Percentiles rank a stretch among this genome's conserved stretches.
These are phyloP conservation scores for Drosophila subpulchrella DNA, from an alignment of 1,140 invertebrate species.

Conservation along the genomic window DNA sequence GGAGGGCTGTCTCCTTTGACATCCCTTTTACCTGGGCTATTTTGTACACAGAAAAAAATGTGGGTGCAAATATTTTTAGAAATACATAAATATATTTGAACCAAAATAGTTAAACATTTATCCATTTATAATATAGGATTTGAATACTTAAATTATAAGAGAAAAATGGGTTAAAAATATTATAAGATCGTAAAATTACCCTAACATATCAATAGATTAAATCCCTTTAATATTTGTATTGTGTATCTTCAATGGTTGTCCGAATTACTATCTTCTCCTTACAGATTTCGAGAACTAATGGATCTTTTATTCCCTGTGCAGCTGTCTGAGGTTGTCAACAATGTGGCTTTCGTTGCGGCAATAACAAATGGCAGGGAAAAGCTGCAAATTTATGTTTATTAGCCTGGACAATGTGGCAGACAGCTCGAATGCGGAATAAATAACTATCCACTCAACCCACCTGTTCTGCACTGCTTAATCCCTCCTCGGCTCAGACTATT, in stretches of 20 bases:
- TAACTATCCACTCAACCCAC: constrained; percentile 7
- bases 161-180: too few species aligned
- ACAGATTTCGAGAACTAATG: not conserved
- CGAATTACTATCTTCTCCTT: not conserved
- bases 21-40: constrained; percentile 12
- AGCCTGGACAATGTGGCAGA: constrained; percentile 33
- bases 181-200: too few species aligned
- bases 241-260: too few species aligned
- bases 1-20: constrained; percentile 13
- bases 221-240: too few species aligned
- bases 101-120: too few species aligned
- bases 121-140: too few species aligned
- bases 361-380: constrained; percentile 16
- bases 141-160: too few species aligned
- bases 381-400: constrained; percentile 50
- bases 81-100: too few species aligned
- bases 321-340: constrained; percentile 62
- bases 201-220: too few species aligned
- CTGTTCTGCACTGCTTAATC: constrained; percentile 41
- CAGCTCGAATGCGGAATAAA: constrained; percentile 25
- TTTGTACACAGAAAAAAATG: constrained; percentile 5
- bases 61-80: too few species aligned
- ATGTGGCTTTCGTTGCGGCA: constrained; percentile 55
- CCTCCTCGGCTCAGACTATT: constrained; percentile 14
- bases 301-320: not conserved